Base-by-base conservation (phyloP, 2,888 invertebrate genomes). In the Epinotia demarniana region DNA sequence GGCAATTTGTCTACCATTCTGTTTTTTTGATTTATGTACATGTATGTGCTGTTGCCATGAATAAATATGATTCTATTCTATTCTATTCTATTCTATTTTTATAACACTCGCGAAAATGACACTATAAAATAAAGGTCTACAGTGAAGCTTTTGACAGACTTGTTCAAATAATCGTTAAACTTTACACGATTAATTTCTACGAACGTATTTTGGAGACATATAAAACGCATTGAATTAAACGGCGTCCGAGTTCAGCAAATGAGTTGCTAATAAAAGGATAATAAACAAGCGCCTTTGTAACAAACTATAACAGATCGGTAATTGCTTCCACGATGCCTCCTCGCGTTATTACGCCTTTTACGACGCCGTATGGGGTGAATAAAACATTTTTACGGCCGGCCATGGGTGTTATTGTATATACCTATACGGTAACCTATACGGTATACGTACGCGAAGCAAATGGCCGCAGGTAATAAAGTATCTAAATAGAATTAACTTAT, bases 291-390 rank as follows among this genome's bases (percentile, higher is more conserved):
- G 91, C 92, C 92, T 92, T 93, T 92, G 94, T 93, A 92, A 93
- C 94, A 93, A 93, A 93, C 94, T 94, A 93, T 94, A 93, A 93
- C 93, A 93, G 94, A 93, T 94, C 92, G 88, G 93, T 94, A 94
- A 94, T 94, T 94, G 94, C 92, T 92, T 92, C 91, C 90, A 91
- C 93, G 92, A 93, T 93, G 91, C 93, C 93, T 93, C 88, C 92
- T 91, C 90, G 90, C 92, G 93, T 94, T 93, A 94, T 94, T 93
- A 94, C 94, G 91, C 90, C 92, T 93, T 94, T 94, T 93, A 94
- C 94, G 94, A 93, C 90, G 91, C 92, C 92, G 93, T 93, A 93
- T 93, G 93, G 93, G 93, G 93, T 90, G 93, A 93, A 93, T 94
- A 93, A 94, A 94, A 92, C 94, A 93, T 93, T 93, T 93, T 94